Conservation (phyloP, 2,888 invertebrate genomes). For the Polyommatus icarus region DNA sequence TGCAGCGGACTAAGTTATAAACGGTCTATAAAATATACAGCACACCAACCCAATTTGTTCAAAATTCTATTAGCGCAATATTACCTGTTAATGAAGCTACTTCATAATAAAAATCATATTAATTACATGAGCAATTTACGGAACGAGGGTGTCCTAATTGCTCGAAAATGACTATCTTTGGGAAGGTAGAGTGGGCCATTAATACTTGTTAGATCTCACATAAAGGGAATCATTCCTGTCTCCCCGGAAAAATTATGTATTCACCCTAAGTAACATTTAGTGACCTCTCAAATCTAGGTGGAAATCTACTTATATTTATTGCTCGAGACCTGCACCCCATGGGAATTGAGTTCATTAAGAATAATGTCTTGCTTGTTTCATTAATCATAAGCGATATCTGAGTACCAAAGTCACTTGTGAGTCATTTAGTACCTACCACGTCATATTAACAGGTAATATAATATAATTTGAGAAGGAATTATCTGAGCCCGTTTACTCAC, state of each 20-base stretch:
- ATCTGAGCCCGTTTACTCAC: too few relatives aligned
- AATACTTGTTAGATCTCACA: slow-evolving; percentile 67
- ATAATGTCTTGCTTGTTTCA: slow-evolving; percentile 5
- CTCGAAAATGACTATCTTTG: slow-evolving; percentile 63
- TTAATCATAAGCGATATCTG: background rate
- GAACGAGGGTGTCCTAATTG: slow-evolving; percentile 62
- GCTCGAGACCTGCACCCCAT: background rate
- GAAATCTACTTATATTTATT: slow-evolving; percentile 27
- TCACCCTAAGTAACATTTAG: slow-evolving; percentile 53
- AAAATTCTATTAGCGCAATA: slow-evolving; percentile 20
- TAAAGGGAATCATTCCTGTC: slow-evolving; percentile 63
- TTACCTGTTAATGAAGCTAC: slow-evolving; percentile 34
- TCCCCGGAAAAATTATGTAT: slow-evolving; percentile 67
- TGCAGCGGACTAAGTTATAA: background rate
- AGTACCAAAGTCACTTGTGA: background rate
- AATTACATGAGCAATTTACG: slow-evolving; percentile 62
- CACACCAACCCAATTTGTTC: slow-evolving; percentile 11
- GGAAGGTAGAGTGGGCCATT: slow-evolving; percentile 56
- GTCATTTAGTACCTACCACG: background rate
- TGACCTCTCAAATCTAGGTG: slow-evolving; percentile 40
- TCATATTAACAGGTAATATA: too few relatives aligned
- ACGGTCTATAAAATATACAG: background rate
- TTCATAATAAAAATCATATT: slow-evolving; percentile 53
- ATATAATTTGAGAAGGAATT: too few relatives aligned
- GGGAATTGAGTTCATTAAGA: slow-evolving; percentile 21